Conservation (phyloP, 2,888 invertebrate genomes). For the Drosophila conformis region DNA sequence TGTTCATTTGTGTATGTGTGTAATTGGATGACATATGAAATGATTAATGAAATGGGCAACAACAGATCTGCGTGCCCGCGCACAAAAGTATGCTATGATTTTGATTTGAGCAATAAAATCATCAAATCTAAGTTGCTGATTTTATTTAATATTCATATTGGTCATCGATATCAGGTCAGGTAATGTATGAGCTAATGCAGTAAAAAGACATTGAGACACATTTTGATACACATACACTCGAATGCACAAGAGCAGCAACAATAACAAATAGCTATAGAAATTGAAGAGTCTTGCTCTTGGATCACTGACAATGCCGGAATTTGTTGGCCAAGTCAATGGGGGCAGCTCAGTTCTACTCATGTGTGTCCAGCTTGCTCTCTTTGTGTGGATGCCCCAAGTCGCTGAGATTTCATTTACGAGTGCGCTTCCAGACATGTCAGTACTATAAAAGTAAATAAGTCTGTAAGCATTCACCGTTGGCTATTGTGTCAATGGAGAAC, state of each 20-base stretch:
- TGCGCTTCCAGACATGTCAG: slow-evolving; percentile 14
- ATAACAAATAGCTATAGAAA: slow-evolving; percentile 33
- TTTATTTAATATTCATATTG: slow-evolving; percentile 17
- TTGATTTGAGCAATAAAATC: neutral
- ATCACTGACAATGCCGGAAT: slow-evolving; percentile 33
- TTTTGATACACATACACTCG: slow-evolving; percentile 42
- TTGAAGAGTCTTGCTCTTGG: slow-evolving; percentile 41
- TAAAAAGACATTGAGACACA: slow-evolving; percentile 40
- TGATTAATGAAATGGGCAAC: slow-evolving; percentile 62
- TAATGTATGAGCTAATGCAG: slow-evolving; percentile 17
- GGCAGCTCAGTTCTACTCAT: slow-evolving; percentile 5
- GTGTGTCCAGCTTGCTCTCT: slow-evolving; percentile 7
- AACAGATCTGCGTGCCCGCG: slow-evolving; percentile 17
- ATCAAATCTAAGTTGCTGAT: slow-evolving; percentile 30
- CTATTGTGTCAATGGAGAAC: slow-evolving; percentile 25
- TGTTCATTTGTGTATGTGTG: slow-evolving; percentile 11
- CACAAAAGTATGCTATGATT: slow-evolving; percentile 57
- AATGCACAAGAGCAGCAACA: slow-evolving; percentile 34
- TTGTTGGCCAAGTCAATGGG: slow-evolving; percentile 2
- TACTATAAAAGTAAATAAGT: neutral
- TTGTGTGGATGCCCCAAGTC: slow-evolving; percentile 36
- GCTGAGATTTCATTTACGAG: slow-evolving; percentile 31
- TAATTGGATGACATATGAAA: slow-evolving; percentile 51
- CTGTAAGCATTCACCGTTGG: slow-evolving; percentile 15
- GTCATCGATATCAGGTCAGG: slow-evolving; percentile 7